These are phyloP conservation scores for Leistus spinibarbis DNA, from an alignment of 2,888 invertebrate species.

Conservation along the genomic window DNA sequence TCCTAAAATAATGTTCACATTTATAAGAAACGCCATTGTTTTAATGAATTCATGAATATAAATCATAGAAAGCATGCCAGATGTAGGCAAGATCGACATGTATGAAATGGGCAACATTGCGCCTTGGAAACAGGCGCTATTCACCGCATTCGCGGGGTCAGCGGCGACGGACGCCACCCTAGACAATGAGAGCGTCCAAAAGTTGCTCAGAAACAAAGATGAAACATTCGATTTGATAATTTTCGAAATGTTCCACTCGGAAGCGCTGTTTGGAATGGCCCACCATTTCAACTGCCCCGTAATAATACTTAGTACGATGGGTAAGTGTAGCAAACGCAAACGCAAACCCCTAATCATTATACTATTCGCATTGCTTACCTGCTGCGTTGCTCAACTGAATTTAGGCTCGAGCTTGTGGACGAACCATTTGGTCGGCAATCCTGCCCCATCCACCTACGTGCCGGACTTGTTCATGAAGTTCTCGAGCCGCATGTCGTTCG, in stretches of 20 bases:
- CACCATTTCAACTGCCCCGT: constrained; percentile 46
- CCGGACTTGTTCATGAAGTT: constrained; percentile 41
- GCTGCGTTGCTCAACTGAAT: background rate
- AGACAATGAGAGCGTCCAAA: constrained; percentile 44
- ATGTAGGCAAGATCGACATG: background rate
- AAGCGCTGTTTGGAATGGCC: constrained; percentile 45
- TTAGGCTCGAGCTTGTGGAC: constrained; percentile 40
- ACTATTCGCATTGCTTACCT: background rate
- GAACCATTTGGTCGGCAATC: constrained; percentile 46
- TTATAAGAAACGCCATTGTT: too few species aligned
- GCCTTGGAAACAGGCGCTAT: background rate
- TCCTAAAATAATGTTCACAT: too few species aligned
- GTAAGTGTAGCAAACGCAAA: background rate
- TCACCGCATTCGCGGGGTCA: background rate
- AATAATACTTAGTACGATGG: constrained; percentile 44
- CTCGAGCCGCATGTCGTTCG: constrained; percentile 43
- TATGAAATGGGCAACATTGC: constrained; percentile 1
- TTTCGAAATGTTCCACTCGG: constrained; percentile 48
- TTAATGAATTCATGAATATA: too few species aligned
- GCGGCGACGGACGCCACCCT: constrained; percentile 40
- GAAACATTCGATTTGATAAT: constrained; percentile 49
- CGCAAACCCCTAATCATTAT: background rate
- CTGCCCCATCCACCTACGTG: constrained; percentile 44
- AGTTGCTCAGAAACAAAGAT: constrained; percentile 45
- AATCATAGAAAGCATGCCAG: too few species aligned